Percentiles rank a stretch among this genome's conserved stretches.
Evolutionary conservation across 2,888 invertebrate genomes (phyloP).

Genomic region (Xanthia togata): DNA sequence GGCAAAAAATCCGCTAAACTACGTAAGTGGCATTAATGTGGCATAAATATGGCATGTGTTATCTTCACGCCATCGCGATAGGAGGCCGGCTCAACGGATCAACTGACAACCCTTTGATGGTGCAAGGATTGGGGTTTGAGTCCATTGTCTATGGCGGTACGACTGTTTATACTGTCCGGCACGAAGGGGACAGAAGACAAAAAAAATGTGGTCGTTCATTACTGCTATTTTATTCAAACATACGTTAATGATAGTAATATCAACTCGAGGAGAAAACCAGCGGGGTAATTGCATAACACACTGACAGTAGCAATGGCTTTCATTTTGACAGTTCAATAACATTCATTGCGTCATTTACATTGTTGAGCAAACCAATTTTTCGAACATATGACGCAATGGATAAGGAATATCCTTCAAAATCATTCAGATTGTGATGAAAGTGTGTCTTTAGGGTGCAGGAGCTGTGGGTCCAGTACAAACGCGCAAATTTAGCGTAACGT

Average conservation of each 20-base stretch:
- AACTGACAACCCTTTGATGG: conserved; percentile 75
- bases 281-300: too few relatives aligned
- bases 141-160: conserved; percentile 66
- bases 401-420: too few relatives aligned
- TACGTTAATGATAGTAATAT: neutral
- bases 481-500: neutral
- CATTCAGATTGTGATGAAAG: too few relatives aligned
- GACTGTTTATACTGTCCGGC: conserved; percentile 44
- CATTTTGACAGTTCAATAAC: too few relatives aligned
- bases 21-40: conserved; percentile 72
- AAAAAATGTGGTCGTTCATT: neutral
- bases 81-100: conserved; percentile 73
- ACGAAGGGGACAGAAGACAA: conserved; percentile 1
- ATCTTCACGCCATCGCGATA: conserved; percentile 74
- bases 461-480: neutral
- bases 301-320: too few relatives aligned
- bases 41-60: conserved; percentile 73
- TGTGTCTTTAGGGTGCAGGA: too few relatives aligned
- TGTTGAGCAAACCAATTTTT: too few relatives aligned
- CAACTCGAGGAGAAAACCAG: neutral
- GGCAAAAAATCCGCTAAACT: conserved; percentile 75
- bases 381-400: too few relatives aligned
- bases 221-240: conserved; percentile 5
- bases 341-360: too few relatives aligned
- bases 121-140: conserved; percentile 59